Percentiles rank a stretch among this genome's conserved stretches.
Conservation (phyloP, 2,113 vertebrate species). For the Notothenia coriiceps region DNA sequence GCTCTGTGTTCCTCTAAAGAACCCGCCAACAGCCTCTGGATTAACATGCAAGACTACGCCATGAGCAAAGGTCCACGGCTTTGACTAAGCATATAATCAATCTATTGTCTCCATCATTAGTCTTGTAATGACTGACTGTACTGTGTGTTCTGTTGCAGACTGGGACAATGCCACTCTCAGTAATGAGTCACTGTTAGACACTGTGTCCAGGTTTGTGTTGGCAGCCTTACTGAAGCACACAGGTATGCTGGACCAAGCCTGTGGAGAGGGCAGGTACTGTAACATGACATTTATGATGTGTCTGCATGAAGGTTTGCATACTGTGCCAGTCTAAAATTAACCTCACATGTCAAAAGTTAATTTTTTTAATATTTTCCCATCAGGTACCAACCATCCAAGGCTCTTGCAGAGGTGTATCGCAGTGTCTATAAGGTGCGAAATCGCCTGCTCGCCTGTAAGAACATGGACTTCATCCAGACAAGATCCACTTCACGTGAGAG, state of each 20-base stretch:
- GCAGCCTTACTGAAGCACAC: constrained; percentile 96
- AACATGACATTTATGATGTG: not conserved
- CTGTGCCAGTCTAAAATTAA: not conserved
- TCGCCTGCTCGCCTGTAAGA: constrained; percentile 96
- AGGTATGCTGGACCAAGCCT: constrained; percentile 90
- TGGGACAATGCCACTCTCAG: constrained; percentile 96
- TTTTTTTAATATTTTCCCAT: not conserved
- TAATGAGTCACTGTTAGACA: constrained; percentile 94
- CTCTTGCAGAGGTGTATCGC: constrained; percentile 93
- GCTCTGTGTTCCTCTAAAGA: constrained; percentile 96
- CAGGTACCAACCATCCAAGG: constrained; percentile 96
- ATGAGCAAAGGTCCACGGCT: constrained; percentile 91
- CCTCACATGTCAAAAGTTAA: not conserved
- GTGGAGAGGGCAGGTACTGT: constrained; percentile 92
- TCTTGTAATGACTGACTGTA: not conserved
- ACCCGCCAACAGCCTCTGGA: constrained; percentile 94
- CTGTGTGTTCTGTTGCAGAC: constrained; percentile 84
- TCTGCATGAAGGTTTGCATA: not conserved
- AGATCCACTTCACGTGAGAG: constrained; percentile 93
- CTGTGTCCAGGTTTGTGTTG: constrained; percentile 95
- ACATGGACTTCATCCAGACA: constrained; percentile 95
- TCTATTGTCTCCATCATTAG: not conserved
- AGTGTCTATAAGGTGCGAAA: constrained; percentile 96
- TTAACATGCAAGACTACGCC: constrained; percentile 97
- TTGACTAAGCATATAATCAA: rapidly evolving